These are phyloP conservation scores for Eleginops maclovinus DNA, from an alignment of 2,113 vertebrate species.

Conservation along the genomic window DNA sequence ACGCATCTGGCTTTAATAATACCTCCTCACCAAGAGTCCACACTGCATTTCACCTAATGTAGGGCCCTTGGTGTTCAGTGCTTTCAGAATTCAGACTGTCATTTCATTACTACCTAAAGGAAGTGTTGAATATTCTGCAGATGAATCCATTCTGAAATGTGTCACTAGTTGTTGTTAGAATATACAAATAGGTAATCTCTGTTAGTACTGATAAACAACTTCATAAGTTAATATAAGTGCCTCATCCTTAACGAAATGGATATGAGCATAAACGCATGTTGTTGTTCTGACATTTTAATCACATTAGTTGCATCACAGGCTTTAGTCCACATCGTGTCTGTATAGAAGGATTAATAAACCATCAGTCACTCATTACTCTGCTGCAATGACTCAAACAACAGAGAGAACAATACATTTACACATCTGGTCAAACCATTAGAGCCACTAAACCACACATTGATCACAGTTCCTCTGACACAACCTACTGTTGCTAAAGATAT, in stretches of 20 bases:
- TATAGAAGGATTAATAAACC: slow-evolving; percentile 26
- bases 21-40: background rate
- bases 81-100: slow-evolving; percentile 1
- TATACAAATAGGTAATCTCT: background rate
- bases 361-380: background rate
- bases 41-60: background rate
- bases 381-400: slow-evolving; percentile 5
- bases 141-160: too few relatives aligned
- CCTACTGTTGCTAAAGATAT: background rate
- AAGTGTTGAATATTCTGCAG: background rate
- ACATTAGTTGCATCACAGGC: slow-evolving; percentile 38
- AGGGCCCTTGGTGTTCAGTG: background rate
- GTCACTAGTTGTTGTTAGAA: too few relatives aligned
- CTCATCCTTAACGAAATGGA: background rate
- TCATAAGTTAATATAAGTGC: background rate
- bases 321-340: slow-evolving; percentile 17
- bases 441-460: background rate
- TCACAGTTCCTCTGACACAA: background rate
- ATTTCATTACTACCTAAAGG: background rate
- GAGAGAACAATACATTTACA: background rate
- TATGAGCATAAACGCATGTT: background rate
- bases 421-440: background rate
- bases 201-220: background rate
- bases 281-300: slow-evolving; percentile 22
- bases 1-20: background rate